phyloP scores from a whole-genome alignment of 2,113 vertebrate species.

The Zeus faber region DNA sequence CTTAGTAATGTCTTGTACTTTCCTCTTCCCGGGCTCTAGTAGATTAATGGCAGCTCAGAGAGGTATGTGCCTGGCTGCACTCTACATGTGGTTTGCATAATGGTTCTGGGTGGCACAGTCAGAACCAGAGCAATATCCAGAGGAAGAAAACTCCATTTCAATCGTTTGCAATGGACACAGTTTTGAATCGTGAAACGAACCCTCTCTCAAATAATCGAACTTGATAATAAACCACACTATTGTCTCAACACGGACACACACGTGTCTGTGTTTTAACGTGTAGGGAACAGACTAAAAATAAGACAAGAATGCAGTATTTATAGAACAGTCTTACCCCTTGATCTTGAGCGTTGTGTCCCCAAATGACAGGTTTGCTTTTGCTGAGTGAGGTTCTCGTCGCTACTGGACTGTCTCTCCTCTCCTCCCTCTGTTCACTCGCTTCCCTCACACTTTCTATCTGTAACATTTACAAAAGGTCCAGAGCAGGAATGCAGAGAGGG shows the following conservation, averaged over 20 bases:
- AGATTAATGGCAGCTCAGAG: constrained; percentile 15
- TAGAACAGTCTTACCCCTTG: constrained; percentile 41
- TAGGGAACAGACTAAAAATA: background rate
- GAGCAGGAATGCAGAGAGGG: constrained; percentile 60
- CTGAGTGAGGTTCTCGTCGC: background rate
- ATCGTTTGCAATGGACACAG: too few relatives aligned
- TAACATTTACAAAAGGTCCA: constrained; percentile 21
- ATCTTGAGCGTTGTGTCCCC: background rate
- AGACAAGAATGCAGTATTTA: background rate
- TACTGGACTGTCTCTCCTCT: background rate
- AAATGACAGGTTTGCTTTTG: background rate
- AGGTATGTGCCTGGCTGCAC: constrained; percentile 30
- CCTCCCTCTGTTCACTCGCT: background rate
- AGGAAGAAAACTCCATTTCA: too few relatives aligned
- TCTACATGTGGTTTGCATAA: constrained; percentile 24
- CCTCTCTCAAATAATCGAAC: background rate
- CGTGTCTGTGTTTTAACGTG: background rate
- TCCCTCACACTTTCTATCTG: background rate
- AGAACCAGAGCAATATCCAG: background rate
- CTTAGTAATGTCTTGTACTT: constrained; percentile 7
- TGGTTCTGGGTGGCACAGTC: constrained; percentile 9
- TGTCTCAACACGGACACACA: too few relatives aligned
- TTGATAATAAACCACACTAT: too few relatives aligned
- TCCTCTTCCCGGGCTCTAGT: constrained; percentile 15
- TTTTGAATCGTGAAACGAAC: too few relatives aligned